Conservation (phyloP, 2,113 vertebrate species). For the Edolisoma coerulescens region DNA sequence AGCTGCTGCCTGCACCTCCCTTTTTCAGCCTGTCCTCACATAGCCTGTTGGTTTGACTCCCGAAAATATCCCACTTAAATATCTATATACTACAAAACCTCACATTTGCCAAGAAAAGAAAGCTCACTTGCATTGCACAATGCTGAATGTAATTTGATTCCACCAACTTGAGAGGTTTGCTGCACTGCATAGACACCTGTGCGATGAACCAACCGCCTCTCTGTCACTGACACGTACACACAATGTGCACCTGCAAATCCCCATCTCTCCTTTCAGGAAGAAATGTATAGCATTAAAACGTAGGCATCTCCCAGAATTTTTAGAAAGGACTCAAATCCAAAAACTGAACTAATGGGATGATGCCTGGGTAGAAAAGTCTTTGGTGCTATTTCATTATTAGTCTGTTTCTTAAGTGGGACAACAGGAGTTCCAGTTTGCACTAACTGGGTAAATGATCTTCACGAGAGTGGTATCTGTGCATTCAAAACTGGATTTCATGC, state of each 20-base stretch:
- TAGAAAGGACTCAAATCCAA: not conserved
- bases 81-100: not conserved
- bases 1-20: not conserved
- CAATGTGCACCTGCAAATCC: not conserved
- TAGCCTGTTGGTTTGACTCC: not conserved
- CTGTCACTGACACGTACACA: not conserved
- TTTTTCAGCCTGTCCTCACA: not conserved
- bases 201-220: accelerated
- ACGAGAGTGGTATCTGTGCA: not conserved
- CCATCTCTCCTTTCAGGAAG: not conserved
- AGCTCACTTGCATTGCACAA: not conserved
- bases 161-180: not conserved
- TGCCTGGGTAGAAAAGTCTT: not conserved
- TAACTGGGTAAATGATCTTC: not conserved
- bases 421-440: not conserved
- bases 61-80: not conserved
- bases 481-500: not conserved
- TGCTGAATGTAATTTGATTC: not conserved
- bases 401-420: not conserved
- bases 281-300: not conserved
- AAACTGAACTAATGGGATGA: not conserved
- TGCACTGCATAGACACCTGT: not conserved
- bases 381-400: not conserved
- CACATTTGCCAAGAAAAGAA: not conserved
- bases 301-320: not conserved